Evolutionary conservation across 2,113 vertebrate genomes (phyloP), one percentile per base, ranked within the genome.

Genomic region (Thamnophis sirtalis): DNA sequence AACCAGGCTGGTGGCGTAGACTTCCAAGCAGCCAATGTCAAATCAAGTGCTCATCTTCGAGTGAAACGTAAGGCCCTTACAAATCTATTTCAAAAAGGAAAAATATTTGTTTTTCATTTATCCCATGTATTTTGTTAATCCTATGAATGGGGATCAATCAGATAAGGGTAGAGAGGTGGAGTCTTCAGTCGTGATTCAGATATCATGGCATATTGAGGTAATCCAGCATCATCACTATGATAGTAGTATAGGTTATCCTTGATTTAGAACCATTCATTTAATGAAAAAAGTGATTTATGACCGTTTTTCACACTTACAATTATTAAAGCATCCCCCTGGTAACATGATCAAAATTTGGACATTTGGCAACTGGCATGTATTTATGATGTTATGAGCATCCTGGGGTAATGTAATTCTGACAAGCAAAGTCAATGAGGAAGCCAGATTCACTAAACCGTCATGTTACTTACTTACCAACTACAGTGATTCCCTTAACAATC

Each of bases 11-110:
- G 99, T 51, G 96, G 95, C 19, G 98, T 99, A 28, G 98, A 99
- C 94, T 99, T 99, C 96, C 97, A 98, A 88, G 99, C 99, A 92
- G 99, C 99, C 43, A 99, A 99, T 87, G 99, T 98, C 92, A 99
- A 99, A 96, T 98, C 99, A 0, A 97, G 97, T 38, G 99, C 99
- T 95, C 98, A 99, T 88, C 99, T 99, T 92, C 97, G 99, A 96
- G 99, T 99, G 93, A 99, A 99, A 98, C 98, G 99, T 99, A 96
- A 97, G 97, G 91, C 0, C 86, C 53, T 5, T 3, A 8, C 15
- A 49, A 80, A 26, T 80, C 0, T 92, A 51, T 58, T 91, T 94
- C 56, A 26, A 73, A 86, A 53, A 53, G 87, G 87, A 91, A 96
- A 58, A 22, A 87, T 87, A 24, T 26, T 93, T 7, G n/a, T 55